These are phyloP conservation scores for human (Homo sapiens) DNA, from an alignment of 2,113 vertebrate species.

Conservation along the genomic window DNA sequence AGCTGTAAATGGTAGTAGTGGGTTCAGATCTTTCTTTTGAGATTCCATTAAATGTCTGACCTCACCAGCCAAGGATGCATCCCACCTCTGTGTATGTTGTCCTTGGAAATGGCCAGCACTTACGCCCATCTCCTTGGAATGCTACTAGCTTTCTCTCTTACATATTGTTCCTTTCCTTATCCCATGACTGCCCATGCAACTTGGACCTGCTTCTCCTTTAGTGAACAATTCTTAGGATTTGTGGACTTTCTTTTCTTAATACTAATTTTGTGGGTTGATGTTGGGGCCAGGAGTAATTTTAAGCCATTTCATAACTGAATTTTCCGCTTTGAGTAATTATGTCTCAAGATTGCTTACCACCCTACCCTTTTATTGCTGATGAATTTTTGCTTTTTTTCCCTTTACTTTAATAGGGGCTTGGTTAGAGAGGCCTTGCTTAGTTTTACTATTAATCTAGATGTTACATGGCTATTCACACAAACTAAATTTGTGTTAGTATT, in stretches of 20 bases:
- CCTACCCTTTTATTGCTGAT: background rate
- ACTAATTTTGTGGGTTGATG: background rate
- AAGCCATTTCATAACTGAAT: background rate
- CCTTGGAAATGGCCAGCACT: background rate
- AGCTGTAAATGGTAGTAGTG: background rate
- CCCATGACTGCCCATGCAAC: background rate
- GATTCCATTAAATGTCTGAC: background rate
- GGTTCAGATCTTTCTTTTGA: background rate
- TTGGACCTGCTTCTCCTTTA: background rate
- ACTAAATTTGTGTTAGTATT: background rate
- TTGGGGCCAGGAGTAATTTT: background rate
- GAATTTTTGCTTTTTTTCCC: background rate
- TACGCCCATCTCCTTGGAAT: background rate
- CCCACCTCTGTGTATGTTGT: background rate
- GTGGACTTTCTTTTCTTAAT: background rate
- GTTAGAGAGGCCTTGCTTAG: background rate
- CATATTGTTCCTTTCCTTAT: background rate
- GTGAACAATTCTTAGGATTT: background rate
- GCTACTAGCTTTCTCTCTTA: background rate
- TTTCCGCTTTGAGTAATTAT: background rate
- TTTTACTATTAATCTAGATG: constrained; percentile 28
- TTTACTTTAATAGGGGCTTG: background rate
- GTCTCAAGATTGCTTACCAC: background rate
- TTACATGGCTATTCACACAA: background rate
- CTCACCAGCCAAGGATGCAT: background rate